Evolutionary conservation across 2,113 vertebrate species (phyloP).

Genomic region (Ovis canadensis): DNA sequence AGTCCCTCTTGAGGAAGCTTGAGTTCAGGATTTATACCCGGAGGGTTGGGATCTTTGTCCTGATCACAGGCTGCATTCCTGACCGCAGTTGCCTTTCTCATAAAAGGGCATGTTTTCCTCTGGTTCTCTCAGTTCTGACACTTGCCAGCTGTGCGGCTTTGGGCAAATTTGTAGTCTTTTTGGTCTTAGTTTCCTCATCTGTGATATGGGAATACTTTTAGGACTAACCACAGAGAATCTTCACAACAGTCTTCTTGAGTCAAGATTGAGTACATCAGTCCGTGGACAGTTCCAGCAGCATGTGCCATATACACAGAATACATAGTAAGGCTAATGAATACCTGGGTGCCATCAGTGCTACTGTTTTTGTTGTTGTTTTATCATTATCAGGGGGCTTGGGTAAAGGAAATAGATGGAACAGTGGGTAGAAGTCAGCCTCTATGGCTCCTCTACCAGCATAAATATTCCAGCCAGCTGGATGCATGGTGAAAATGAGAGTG

Average conservation of each 20-base stretch:
- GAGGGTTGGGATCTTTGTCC: background rate
- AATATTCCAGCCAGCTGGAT: background rate
- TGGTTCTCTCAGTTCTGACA: background rate
- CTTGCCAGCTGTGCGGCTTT: background rate
- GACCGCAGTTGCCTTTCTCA: background rate
- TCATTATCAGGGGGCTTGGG: background rate
- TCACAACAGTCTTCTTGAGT: background rate
- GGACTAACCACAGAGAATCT: background rate
- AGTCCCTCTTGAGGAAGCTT: background rate
- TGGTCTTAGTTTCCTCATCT: background rate
- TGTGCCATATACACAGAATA: background rate
- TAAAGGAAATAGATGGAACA: conserved; percentile 1
- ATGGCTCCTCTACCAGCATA: background rate
- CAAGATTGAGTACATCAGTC: background rate
- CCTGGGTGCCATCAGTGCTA: background rate
- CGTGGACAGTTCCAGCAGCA: background rate
- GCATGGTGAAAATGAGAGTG: background rate
- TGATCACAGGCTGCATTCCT: background rate
- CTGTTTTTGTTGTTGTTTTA: background rate
- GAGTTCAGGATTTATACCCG: background rate
- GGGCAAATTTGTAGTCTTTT: background rate
- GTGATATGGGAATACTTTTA: background rate
- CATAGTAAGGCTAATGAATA: background rate
- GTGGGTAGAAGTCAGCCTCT: background rate
- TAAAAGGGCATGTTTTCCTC: background rate